phyloP scores from a whole-genome alignment of 2,888 invertebrate species.

The Drosophila mettleri region DNA sequence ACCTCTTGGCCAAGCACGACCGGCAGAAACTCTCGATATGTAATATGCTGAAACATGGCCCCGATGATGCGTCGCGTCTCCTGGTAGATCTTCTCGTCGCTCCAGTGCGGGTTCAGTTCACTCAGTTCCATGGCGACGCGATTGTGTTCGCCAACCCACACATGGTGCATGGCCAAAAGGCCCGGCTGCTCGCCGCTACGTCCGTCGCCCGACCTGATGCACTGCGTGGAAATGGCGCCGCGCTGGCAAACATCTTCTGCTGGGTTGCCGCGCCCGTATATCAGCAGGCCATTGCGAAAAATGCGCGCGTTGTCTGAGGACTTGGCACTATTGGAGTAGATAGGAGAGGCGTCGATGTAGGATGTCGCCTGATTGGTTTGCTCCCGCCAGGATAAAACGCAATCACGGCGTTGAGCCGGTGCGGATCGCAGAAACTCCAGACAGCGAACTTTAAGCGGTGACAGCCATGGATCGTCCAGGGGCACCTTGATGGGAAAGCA shows the following conservation, averaged over 20 bases:
- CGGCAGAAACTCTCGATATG: conserved; percentile 93
- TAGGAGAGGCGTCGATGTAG: conserved; percentile 92
- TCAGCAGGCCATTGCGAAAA: conserved; percentile 89
- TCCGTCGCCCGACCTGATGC: conserved; percentile 92
- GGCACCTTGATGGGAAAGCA: conserved; percentile 93
- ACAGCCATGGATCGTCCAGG: conserved; percentile 90
- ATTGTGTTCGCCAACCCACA: conserved; percentile 86
- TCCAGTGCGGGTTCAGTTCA: conserved; percentile 93
- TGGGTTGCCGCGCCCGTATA: conserved; percentile 89
- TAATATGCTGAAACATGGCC: conserved; percentile 93
- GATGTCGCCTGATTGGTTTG: conserved; percentile 94
- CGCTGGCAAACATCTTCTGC: conserved; percentile 90
- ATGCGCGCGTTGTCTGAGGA: conserved; percentile 91
- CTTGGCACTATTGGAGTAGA: conserved; percentile 91
- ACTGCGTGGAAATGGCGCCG: conserved; percentile 90
- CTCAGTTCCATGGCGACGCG: conserved; percentile 90
- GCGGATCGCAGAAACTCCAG: conserved; percentile 93
- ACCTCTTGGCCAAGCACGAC: conserved; percentile 91
- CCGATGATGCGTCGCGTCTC: conserved; percentile 93
- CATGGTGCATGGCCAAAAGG: conserved; percentile 84
- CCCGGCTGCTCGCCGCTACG: conserved; percentile 93
- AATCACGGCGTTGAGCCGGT: conserved; percentile 92
- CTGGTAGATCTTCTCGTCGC: conserved; percentile 94
- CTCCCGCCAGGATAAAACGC: conserved; percentile 92
- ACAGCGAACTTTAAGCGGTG: conserved; percentile 90